Percentiles rank a stretch among this genome's conserved stretches.
Evolutionary conservation across 92 coral and sea anemone species (phyloP).

Genomic region (Phenganax stokvisi): DNA sequence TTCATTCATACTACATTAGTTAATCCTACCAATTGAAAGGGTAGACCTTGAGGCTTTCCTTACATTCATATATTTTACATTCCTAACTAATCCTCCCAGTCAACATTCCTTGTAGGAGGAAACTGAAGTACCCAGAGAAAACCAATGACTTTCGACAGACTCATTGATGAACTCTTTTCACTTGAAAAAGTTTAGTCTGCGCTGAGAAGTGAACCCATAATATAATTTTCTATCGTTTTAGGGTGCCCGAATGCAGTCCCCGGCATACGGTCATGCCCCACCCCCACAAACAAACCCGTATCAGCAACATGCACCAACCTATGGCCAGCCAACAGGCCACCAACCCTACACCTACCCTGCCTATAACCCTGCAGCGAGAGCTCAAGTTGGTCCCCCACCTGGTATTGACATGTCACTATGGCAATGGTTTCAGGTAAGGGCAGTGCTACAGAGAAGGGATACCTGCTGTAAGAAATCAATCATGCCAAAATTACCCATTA

Average conservation of each 20-base stretch:
- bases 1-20: no score
- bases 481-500: background rate
- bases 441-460: no score
- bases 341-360: conserved; percentile 36
- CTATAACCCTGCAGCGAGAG: conserved; percentile 56
- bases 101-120: no score
- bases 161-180: no score
- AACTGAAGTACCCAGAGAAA: no score
- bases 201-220: background rate
- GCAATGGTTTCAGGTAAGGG: conserved; percentile 92
- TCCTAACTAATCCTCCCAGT: no score
- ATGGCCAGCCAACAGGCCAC: conserved; percentile 27
- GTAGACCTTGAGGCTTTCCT: no score
- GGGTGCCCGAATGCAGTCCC: background rate
- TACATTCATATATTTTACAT: no score
- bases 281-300: conserved; percentile 53
- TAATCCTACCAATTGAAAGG: no score
- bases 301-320: conserved; percentile 31
- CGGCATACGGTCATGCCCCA: conserved; percentile 33
- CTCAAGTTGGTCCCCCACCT: conserved; percentile 76
- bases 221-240: background rate
- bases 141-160: no score
- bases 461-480: no score
- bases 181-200: no score
- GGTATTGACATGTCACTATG: conserved; percentile 81